Evolutionary conservation across 2,888 invertebrate genomes (phyloP).

Genomic region (Cheilosia pagana): DNA sequence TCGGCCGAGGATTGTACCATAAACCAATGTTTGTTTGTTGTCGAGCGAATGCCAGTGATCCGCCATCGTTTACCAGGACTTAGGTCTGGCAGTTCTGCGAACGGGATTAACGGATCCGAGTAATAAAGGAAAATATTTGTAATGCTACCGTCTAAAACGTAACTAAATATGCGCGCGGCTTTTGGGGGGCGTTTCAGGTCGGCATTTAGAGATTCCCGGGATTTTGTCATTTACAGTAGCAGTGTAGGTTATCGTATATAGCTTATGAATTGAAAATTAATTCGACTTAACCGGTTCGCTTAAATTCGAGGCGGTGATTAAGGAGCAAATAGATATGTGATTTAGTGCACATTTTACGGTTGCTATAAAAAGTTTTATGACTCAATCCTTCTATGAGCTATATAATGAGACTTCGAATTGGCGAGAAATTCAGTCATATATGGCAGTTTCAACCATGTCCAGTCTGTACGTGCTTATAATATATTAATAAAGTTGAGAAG

Average conservation of each 20-base stretch:
- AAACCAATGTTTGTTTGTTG: conserved; percentile 65
- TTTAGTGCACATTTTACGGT: too few relatives aligned
- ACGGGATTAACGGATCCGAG: conserved; percentile 22
- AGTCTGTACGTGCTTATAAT: too few relatives aligned
- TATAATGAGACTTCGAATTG: too few relatives aligned
- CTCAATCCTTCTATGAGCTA: too few relatives aligned
- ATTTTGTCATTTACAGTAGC: conserved; percentile 17
- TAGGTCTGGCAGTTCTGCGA: conserved; percentile 34
- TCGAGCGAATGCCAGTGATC: conserved; percentile 44
- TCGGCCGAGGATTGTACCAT: conserved; percentile 13
- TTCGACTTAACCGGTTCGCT: neutral
- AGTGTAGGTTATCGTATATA: neutral
- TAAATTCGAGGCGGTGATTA: too few relatives aligned
- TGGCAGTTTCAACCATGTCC: too few relatives aligned
- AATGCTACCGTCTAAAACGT: conserved; percentile 24
- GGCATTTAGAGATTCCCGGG: conserved; percentile 36
- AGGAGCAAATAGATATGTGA: too few relatives aligned
- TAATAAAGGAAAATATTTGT: conserved; percentile 70
- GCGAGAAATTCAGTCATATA: too few relatives aligned
- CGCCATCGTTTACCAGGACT: conserved; percentile 51
- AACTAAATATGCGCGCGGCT: neutral
- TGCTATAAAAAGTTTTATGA: too few relatives aligned
- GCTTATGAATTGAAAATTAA: conserved; percentile 21
- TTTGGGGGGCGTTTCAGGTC: conserved; percentile 23
- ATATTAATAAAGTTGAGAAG: too few relatives aligned